Evolutionary conservation across 2,888 invertebrate genomes (phyloP).

Genomic region (Drosophila merina): DNA sequence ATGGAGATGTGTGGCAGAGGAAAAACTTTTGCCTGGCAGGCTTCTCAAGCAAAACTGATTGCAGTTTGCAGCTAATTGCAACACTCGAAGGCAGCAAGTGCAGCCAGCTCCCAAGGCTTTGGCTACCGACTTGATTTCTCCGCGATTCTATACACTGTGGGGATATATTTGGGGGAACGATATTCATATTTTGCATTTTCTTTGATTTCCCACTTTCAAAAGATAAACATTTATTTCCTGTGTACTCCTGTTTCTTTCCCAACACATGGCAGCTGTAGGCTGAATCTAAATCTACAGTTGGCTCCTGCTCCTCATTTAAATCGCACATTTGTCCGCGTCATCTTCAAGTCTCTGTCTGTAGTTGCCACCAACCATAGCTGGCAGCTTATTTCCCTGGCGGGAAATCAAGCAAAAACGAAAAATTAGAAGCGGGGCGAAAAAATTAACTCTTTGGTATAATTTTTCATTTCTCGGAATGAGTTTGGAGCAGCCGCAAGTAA

Average conservation of each 20-base stretch:
- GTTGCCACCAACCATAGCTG: conserved; percentile 53
- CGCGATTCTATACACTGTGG: conserved; percentile 21
- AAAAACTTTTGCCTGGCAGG: conserved; percentile 41
- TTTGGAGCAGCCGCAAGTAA: conserved; percentile 50
- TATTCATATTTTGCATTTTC: too few relatives aligned
- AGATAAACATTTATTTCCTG: neutral
- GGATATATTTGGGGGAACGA: neutral
- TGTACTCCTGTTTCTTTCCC: conserved; percentile 18
- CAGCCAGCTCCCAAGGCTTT: conserved; percentile 37
- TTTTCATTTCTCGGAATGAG: conserved; percentile 77
- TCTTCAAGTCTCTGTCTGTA: conserved; percentile 45
- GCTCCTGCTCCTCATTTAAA: conserved; percentile 66
- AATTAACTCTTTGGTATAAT: conserved; percentile 76
- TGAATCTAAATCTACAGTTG: conserved; percentile 27
- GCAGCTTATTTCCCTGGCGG: conserved; percentile 70
- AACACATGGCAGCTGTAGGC: conserved; percentile 52
- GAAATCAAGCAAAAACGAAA: conserved; percentile 40
- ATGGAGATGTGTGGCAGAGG: conserved; percentile 35
- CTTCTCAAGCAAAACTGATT: conserved; percentile 54
- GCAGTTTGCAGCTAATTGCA: conserved; percentile 60
- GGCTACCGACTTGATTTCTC: conserved; percentile 47
- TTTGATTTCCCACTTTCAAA: too few relatives aligned
- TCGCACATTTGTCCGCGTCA: conserved; percentile 73
- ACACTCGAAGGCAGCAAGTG: conserved; percentile 40
- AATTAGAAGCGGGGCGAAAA: conserved; percentile 39